Evolutionary conservation across 2,797 vertebrate genomes (phyloP).

Genomic region (Squalus acanthias): DNA sequence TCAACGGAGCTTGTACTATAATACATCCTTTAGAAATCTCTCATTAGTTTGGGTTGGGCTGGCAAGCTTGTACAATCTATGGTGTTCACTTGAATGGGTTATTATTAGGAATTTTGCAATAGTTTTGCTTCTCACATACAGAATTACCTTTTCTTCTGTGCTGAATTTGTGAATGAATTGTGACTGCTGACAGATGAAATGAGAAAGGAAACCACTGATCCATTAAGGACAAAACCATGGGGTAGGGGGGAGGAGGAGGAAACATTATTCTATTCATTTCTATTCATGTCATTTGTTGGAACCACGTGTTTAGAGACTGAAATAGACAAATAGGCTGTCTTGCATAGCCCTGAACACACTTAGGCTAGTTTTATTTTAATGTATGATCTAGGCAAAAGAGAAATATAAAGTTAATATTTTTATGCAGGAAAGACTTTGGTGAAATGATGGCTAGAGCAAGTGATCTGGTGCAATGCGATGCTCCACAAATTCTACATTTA

Average conservation of each 20-base stretch:
- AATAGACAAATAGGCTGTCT: background rate
- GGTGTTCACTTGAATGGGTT: conserved; percentile 12
- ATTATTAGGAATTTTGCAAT: conserved; percentile 12
- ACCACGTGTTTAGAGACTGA: background rate
- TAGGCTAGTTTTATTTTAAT: background rate
- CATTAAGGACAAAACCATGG: background rate
- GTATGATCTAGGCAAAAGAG: background rate
- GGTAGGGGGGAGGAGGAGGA: background rate
- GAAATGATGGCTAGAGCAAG: background rate
- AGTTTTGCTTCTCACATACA: conserved; percentile 24
- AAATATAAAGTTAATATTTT: background rate
- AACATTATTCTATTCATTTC: background rate
- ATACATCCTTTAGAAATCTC: conserved; percentile 2
- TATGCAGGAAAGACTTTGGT: background rate
- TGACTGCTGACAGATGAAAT: conserved; percentile 28
- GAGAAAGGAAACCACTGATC: conserved; percentile 29
- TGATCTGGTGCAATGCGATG: background rate
- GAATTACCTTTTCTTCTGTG: conserved; percentile 25
- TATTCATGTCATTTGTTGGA: background rate
- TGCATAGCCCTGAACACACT: background rate
- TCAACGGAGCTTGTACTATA: background rate
- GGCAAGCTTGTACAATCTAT: conserved; percentile 15
- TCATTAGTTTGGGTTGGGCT: conserved; percentile 30
- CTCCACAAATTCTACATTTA: background rate
- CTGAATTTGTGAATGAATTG: conserved; percentile 17